Percentiles rank a stretch among this genome's conserved stretches.
Conservation (phyloP, 1,140 invertebrate genomes). For the Ectropis grisescens region DNA sequence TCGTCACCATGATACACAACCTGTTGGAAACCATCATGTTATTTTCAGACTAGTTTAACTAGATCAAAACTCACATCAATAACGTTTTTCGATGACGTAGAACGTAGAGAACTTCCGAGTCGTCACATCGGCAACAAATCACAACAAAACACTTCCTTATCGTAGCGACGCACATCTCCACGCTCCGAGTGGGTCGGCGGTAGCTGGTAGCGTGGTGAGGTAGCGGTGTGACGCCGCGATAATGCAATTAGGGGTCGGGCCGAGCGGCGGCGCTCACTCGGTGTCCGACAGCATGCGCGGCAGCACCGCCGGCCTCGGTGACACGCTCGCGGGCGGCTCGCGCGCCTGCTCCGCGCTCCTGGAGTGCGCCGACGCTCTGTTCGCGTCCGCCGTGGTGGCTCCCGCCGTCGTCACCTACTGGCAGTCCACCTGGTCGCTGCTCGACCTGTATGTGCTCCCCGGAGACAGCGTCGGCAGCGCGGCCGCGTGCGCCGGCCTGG, state of each 20-base stretch:
- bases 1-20: too few species aligned
- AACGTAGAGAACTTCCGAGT: too few species aligned
- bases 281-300: conserved; percentile 67
- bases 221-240: conserved; percentile 37
- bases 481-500: conserved; percentile 76
- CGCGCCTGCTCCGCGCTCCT: conserved; percentile 73
- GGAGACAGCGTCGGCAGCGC: conserved; percentile 71
- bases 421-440: conserved; percentile 87
- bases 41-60: too few species aligned
- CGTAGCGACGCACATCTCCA: too few species aligned
- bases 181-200: too few species aligned
- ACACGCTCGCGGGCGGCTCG: conserved; percentile 62
- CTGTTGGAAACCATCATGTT: too few species aligned
- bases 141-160: too few species aligned
- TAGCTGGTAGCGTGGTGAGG: too few species aligned
- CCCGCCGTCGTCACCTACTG: conserved; percentile 88
- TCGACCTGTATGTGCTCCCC: conserved; percentile 80
- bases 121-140: too few species aligned
- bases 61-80: too few species aligned
- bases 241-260: conserved; percentile 49
- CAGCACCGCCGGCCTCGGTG: conserved; percentile 71
- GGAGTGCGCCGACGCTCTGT: conserved; percentile 76
- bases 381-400: conserved; percentile 80
- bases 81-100: too few species aligned
- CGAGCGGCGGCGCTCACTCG: conserved; percentile 31